Conservation (phyloP, 2,113 vertebrate genomes). For the Cervus canadensis region DNA sequence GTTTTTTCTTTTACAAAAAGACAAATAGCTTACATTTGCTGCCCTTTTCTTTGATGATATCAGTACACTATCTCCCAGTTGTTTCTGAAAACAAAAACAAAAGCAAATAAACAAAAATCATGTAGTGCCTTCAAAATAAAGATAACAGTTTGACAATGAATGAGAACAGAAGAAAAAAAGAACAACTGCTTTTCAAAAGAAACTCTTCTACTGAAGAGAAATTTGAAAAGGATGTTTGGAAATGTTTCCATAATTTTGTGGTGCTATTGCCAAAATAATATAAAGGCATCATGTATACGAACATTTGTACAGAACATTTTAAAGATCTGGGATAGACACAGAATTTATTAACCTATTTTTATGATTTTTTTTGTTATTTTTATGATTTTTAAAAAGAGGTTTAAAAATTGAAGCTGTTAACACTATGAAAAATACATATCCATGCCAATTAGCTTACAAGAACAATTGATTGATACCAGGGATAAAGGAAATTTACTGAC, state of each 20-base stretch:
- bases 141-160: conserved; percentile 33
- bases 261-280: background rate
- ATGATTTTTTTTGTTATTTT: background rate
- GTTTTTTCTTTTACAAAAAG: conserved; percentile 18
- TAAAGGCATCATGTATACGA: background rate
- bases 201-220: background rate
- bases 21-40: background rate
- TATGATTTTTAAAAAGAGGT: background rate
- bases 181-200: background rate
- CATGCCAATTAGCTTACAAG: background rate
- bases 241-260: background rate
- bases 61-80: background rate
- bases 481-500: background rate
- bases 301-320: conserved; percentile 25
- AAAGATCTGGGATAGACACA: background rate
- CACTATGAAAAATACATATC: background rate
- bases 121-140: conserved; percentile 12
- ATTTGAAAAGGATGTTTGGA: conserved; percentile 26
- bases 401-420: background rate
- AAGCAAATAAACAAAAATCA: background rate
- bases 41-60: background rate
- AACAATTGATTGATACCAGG: background rate
- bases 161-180: background rate
- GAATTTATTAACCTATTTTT: background rate
- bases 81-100: background rate